Evolutionary conservation across 2,113 vertebrate species (phyloP).

Genomic region (Chiloscyllium plagiosum): DNA sequence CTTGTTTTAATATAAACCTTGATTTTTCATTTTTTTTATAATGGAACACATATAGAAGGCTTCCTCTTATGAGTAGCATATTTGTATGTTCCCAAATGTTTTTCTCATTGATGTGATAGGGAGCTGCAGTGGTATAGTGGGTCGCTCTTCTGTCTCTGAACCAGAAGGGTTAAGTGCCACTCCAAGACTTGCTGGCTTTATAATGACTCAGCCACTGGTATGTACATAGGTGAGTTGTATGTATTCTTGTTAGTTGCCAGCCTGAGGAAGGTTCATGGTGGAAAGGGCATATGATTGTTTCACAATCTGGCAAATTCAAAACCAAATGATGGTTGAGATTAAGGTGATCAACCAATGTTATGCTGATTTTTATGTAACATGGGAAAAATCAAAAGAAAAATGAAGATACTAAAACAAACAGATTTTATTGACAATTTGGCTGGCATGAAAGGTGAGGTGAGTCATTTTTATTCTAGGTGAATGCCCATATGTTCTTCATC

Average conservation of each 20-base stretch:
- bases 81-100: neutral
- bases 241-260: neutral
- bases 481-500: neutral
- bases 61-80: neutral
- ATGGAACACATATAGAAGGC: neutral
- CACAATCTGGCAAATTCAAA: neutral
- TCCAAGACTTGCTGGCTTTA: neutral
- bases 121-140: neutral
- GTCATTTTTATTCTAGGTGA: neutral
- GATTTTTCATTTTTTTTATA: neutral
- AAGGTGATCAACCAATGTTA: neutral
- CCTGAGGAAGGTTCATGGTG: neutral
- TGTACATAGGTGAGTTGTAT: neutral
- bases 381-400: too few relatives aligned
- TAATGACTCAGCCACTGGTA: neutral
- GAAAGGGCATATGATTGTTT: too few relatives aligned
- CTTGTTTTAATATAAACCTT: neutral
- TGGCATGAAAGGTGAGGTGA: neutral
- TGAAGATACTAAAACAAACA: too few relatives aligned
- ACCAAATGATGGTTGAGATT: neutral
- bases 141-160: neutral
- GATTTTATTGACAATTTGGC: neutral
- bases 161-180: neutral
- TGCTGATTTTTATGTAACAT: neutral
- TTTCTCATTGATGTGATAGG: neutral